Evolutionary conservation across 2,113 vertebrate species (phyloP), one percentile per base, ranked within the genome.

Genomic region (Clarias magur): DNA sequence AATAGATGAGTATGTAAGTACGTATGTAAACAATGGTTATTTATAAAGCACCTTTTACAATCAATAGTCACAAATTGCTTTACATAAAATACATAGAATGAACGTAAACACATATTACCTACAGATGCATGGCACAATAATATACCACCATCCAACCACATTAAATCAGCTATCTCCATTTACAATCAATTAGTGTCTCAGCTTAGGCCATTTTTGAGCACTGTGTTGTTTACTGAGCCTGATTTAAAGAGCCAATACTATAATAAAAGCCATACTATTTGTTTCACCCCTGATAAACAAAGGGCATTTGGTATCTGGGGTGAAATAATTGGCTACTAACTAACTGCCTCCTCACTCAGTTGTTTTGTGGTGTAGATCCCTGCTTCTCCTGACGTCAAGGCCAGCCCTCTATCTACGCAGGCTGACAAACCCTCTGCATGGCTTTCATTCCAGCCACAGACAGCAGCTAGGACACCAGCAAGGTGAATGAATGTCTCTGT

Each of bases 371-470:
- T 63, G 84, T 83, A 60, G 27, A 73, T 38, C 89, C 23, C 63
- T 85, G 80, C 48, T 78, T 87, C 17, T 65, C 81, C 78, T 90
- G 87, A 90, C 84, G 84, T 86, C 82, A 91, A 79, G 48, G 84
- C 68, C 86, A 82, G 59, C 80, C 75, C 80, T 80, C 72, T 82
- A 54, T 83, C 60, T 87, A 82, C 27, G 54, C 70, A 63, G 72
- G 60, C 87, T 63, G 76, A 83, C 85, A 84, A 78, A 81, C 42
- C 48, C 68, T 86, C 60, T 85, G 63, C 68, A 73, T 84, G 53
- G 54, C 84, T 84, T 85, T 85, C 88, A 90, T 82, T 88, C 81
- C 84, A 84, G 13, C 27, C 73, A 81, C 81, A 79, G 86, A 85
- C 72, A 84, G 38, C 56, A 86, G 60, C 80, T 73, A 79, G 86